Evolutionary conservation across 1,140 invertebrate genomes (phyloP).

Genomic region (Pseudomyrmex flavicornis): DNA sequence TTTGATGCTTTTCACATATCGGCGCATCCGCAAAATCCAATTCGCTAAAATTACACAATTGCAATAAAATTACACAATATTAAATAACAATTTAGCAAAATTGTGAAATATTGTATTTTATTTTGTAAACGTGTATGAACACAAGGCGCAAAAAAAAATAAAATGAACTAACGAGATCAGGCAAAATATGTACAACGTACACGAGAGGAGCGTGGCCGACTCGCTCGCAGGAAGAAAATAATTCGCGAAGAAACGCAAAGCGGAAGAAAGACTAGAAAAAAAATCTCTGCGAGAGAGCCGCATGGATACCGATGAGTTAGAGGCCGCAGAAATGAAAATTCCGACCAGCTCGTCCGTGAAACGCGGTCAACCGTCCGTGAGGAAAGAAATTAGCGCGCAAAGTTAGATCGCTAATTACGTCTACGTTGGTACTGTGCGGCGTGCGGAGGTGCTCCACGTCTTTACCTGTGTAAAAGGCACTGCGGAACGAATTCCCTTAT

Average conservation of each 20-base stretch:
- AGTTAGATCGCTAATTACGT: slow-evolving; percentile 78
- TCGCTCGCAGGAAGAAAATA: slow-evolving; percentile 4
- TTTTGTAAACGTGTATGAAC: not conserved
- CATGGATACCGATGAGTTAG: slow-evolving; percentile 47
- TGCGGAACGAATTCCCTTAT: slow-evolving; percentile 64
- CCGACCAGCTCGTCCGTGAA: slow-evolving; percentile 58
- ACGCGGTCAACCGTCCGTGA: slow-evolving; percentile 70
- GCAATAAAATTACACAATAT: not conserved
- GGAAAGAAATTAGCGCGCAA: slow-evolving; percentile 71
- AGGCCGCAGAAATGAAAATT: slow-evolving; percentile 58
- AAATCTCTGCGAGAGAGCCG: not conserved
- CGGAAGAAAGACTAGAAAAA: not conserved
- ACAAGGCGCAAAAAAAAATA: slow-evolving; percentile 40
- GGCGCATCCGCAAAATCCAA: too few species aligned
- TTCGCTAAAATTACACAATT: not conserved
- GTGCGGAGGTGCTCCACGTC: not conserved
- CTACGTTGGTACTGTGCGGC: not conserved
- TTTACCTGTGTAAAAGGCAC: slow-evolving; percentile 52
- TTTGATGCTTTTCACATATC: not conserved
- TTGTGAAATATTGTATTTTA: not conserved
- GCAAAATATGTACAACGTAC: not conserved
- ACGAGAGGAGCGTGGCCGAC: not conserved
- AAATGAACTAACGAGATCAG: slow-evolving; percentile 12
- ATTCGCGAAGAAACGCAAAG: not conserved
- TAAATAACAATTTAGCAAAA: slow-evolving; percentile 8